Percentiles rank a stretch among this genome's conserved stretches.
phyloP scores from a whole-genome alignment of 2,797 vertebrate genomes.

The Meriones psammophilus region DNA sequence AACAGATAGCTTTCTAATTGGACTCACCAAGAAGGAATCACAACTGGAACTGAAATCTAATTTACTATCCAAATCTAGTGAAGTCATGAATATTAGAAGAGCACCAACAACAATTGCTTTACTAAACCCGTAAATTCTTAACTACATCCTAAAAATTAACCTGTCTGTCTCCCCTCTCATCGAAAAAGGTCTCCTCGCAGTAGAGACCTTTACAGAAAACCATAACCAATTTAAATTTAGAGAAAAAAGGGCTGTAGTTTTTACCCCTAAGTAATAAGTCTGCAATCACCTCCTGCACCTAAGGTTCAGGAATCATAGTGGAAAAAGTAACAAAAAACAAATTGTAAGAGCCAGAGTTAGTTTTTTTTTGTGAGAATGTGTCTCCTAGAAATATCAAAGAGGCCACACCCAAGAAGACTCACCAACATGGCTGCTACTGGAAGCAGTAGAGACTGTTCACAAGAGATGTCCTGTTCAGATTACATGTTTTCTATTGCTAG shows the following conservation, averaged over 20 bases:
- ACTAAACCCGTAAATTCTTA: background rate
- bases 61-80: background rate
- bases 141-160: background rate
- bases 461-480: too few species aligned
- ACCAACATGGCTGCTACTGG: background rate
- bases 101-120: background rate
- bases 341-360: background rate
- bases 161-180: background rate
- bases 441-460: too few species aligned
- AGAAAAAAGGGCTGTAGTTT: background rate
- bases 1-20: background rate
- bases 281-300: background rate
- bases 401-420: background rate
- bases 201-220: background rate
- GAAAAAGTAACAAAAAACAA: background rate
- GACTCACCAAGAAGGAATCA: background rate
- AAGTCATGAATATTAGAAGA: background rate
- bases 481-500: too few species aligned
- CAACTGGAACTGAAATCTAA: background rate
- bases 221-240: background rate
- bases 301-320: background rate
- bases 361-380: background rate
- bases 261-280: background rate
- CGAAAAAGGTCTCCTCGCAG: background rate
- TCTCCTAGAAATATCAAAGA: background rate